Conservation (phyloP, 2,113 vertebrate species). For the Centropristis striata region DNA sequence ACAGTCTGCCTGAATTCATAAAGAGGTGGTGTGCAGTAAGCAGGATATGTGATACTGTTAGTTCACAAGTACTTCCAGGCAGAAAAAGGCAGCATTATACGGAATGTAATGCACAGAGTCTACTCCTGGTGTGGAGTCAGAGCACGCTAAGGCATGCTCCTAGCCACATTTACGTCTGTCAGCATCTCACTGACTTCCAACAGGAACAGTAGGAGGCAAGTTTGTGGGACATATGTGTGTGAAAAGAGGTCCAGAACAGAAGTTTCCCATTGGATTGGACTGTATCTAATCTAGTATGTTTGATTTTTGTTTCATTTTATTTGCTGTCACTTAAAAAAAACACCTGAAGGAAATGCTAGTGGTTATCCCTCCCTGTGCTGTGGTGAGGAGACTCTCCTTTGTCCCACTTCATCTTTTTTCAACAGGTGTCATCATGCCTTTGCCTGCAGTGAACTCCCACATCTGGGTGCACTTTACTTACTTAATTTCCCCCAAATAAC, state of each 20-base stretch:
- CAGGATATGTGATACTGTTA: conserved; percentile 8
- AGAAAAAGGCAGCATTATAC: conserved; percentile 53
- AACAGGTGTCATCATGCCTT: not conserved
- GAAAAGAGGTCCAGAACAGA: not conserved
- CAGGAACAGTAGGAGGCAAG: conserved; percentile 2
- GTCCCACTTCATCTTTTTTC: conserved; percentile 4
- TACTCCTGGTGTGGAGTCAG: conserved; percentile 11
- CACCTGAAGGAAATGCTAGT: conserved; percentile 49
- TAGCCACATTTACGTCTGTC: conserved; percentile 8
- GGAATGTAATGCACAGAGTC: conserved; percentile 55
- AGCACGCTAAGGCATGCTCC: conserved; percentile 2
- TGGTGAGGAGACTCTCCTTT: not conserved
- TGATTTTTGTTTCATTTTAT: not conserved
- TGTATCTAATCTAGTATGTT: not conserved
- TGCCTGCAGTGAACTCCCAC: not conserved
- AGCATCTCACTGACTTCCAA: conserved; percentile 4
- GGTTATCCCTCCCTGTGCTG: conserved; percentile 52
- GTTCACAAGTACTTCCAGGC: conserved; percentile 35
- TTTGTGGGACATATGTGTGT: conserved; percentile 5
- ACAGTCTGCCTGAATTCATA: conserved; percentile 8
- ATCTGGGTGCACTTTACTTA: conserved; percentile 7
- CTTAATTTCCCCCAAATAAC: not conserved
- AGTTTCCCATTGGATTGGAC: not conserved
- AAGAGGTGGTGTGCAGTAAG: conserved; percentile 3
- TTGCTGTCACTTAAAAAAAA: conserved; percentile 9